Evolutionary conservation across 2,888 invertebrate genomes (phyloP).

Genomic region (Cerastoderma edule): DNA sequence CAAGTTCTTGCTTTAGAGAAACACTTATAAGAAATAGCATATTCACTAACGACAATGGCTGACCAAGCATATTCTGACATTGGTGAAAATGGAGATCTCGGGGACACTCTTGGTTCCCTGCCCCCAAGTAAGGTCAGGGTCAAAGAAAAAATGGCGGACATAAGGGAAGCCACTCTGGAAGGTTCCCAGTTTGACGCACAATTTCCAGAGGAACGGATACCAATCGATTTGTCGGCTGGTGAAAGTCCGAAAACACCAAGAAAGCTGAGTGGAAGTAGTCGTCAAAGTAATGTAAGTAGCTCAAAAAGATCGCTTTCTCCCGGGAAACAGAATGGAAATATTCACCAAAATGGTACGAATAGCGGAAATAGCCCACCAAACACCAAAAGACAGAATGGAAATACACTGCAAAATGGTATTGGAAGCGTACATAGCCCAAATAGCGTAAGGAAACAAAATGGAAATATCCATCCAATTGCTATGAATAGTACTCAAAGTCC

Average conservation of each 20-base stretch:
- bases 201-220: constrained; percentile 38
- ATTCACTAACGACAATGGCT: neutral
- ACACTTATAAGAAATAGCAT: no score
- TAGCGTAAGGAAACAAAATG: no score
- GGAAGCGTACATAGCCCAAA: no score
- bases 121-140: constrained; percentile 45
- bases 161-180: constrained; percentile 54
- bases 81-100: constrained; percentile 27
- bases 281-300: neutral
- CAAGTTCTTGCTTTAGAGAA: no score
- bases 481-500: no score
- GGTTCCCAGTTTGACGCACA: constrained; percentile 59
- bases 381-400: constrained; percentile 47
- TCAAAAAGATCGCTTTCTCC: neutral
- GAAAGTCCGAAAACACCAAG: constrained; percentile 9
- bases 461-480: no score
- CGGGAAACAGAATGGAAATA: constrained; percentile 6
- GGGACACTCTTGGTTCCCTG: constrained; percentile 44
- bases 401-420: no score
- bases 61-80: neutral
- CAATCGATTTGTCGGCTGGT: no score
- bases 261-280: neutral
- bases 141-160: constrained; percentile 53
- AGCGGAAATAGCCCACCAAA: constrained; percentile 41
- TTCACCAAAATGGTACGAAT: neutral